Conservation (phyloP, 2,888 invertebrate genomes). For the Drosophila nr. perissopoda region DNA sequence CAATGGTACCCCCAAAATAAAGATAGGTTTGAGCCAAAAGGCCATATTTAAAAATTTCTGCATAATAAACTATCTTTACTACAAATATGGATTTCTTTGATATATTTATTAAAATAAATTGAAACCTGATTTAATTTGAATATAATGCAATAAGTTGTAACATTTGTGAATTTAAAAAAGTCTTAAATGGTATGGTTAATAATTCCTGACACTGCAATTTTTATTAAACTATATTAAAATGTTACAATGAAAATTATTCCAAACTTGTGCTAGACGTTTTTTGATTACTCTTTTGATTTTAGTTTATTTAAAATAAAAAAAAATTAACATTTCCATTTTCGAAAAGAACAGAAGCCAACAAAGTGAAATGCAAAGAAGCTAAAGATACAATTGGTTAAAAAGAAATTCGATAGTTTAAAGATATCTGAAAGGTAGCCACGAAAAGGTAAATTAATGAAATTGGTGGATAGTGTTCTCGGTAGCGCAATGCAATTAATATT, state of each 20-base stretch:
- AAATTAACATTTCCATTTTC: not conserved
- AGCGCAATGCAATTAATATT: conserved; percentile 72
- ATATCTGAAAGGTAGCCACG: conserved; percentile 7
- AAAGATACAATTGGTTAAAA: not conserved
- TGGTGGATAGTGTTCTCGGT: conserved; percentile 22
- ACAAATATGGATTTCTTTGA: not conserved
- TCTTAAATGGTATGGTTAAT: not conserved
- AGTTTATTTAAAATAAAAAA: not conserved
- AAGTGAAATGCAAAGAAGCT: not conserved
- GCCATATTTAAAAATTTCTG: not conserved
- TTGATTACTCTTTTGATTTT: not conserved
- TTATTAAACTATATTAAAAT: not conserved
- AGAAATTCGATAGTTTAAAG: not conserved
- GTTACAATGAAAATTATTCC: not conserved
- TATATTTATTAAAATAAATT: not conserved
- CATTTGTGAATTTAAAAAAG: not conserved
- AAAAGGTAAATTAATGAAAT: not conserved
- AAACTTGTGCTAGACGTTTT: fast-evolving
- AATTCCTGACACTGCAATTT: not conserved
- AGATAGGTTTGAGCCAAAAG: not conserved
- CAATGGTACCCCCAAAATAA: conserved; percentile 8
- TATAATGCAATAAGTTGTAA: not conserved
- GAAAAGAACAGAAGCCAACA: not conserved
- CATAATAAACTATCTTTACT: not conserved
- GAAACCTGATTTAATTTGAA: not conserved